Conservation (phyloP, 2,113 vertebrate species). For the Poeciliopsis prolifica region DNA sequence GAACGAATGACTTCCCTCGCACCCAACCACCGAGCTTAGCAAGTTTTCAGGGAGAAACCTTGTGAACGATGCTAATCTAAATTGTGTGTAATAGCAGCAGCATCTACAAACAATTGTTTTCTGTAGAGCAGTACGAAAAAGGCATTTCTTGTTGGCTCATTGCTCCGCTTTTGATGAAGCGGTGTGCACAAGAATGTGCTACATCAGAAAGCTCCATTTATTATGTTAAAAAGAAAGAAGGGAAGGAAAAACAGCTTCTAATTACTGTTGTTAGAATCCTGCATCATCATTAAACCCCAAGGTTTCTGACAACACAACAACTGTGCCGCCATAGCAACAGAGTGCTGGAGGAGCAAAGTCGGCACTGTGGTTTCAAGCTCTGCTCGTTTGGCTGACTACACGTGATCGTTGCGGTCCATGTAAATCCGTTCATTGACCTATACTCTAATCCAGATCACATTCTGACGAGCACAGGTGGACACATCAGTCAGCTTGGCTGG, state of each 20-base stretch:
- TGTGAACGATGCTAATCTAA: constrained; percentile 28
- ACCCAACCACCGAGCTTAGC: too few relatives aligned
- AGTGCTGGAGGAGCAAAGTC: constrained; percentile 16
- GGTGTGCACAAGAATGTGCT: constrained; percentile 15
- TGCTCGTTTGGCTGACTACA: constrained; percentile 2
- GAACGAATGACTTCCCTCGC: too few relatives aligned
- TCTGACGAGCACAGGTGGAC: constrained; percentile 61
- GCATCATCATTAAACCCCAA: constrained; percentile 64
- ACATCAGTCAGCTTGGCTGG: constrained; percentile 45
- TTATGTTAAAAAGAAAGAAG: constrained; percentile 9
- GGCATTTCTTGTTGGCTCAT: constrained; percentile 2
- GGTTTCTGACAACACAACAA: constrained; percentile 63
- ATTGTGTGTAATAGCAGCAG: background rate
- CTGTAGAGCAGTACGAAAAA: constrained; percentile 27
- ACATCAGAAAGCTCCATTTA: constrained; percentile 15
- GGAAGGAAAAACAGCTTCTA: constrained; percentile 45
- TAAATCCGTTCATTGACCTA: constrained; percentile 34
- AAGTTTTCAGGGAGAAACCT: too few relatives aligned
- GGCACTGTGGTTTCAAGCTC: constrained; percentile 16
- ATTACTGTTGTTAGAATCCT: constrained; percentile 60
- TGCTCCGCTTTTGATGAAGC: constrained; percentile 9
- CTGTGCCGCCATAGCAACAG: constrained; percentile 67
- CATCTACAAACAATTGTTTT: constrained; percentile 18
- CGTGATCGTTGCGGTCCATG: constrained; percentile 21
- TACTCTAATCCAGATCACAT: constrained; percentile 3